Evolutionary conservation across 2,797 vertebrate genomes (phyloP), one percentile per base, ranked within the genome.

Genomic region (Crocidura indochinensis): DNA sequence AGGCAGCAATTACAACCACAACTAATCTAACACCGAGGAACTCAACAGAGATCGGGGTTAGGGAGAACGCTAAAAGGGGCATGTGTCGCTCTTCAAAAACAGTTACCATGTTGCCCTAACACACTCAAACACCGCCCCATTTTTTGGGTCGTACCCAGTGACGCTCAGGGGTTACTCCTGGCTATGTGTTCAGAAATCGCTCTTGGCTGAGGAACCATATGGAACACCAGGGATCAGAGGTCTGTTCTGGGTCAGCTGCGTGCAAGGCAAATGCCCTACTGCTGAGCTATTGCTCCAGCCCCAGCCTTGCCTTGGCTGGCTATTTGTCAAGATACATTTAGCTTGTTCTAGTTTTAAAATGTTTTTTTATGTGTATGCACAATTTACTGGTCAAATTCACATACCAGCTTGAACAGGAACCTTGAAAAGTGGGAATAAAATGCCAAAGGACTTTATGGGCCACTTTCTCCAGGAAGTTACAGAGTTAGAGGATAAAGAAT

Each of bases 391-490:
- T 72, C 47, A 88, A 69, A 79, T 69, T 78, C 69, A 91, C 46
- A 15, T 6, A 51, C 31, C 24, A 53, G 31, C 44, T 78, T 15
- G 51, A 73, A 90, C 8, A 84, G 38, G 53, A 73, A 90, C 29
- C 27, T 89, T 78, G n/a, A 27, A 83, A 89, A 84, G n/a, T 77
- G 78, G 4, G 81, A 90, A 92, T n/a, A 67, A 79, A 79, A 24
- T 68, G 62, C 65, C 46, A 64, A 74, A 71, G 46, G 77, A 81
- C 60, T 67, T 65, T 27, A 51, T 19, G 38, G 47, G 29, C 53
- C 38, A 10, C 38, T 67, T 80, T 74, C 46, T 72, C 77, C n/a
- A 9, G n/a, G 31, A 85, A 71, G 51, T 74, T 68, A 38, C n/a
- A 56, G 4, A 53, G 26, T 68, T 17, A 47, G 46, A 8, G 64